Conservation (phyloP, 2,113 vertebrate genomes). For the Toxostoma redivivum region DNA sequence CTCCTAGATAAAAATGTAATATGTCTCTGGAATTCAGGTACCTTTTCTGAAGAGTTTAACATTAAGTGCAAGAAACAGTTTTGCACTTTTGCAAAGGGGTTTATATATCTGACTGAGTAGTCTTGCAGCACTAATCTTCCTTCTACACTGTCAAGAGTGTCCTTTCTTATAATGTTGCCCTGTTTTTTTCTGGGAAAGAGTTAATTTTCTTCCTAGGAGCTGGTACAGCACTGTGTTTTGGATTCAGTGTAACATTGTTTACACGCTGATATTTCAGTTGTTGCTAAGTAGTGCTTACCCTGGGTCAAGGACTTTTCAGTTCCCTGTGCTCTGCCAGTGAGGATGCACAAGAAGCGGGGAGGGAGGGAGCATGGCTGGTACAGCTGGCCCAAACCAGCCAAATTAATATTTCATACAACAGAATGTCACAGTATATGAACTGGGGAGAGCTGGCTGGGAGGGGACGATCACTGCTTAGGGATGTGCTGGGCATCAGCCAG, state of each 20-base stretch:
- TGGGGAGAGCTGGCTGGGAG: neutral
- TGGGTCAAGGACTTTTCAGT: neutral
- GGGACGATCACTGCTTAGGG: neutral
- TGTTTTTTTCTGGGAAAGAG: neutral
- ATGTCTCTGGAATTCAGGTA: neutral
- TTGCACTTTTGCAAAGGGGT: neutral
- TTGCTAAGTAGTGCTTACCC: neutral
- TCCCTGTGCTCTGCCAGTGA: neutral
- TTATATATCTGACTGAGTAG: neutral
- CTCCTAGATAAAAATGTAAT: neutral
- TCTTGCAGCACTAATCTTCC: neutral
- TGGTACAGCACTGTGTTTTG: neutral
- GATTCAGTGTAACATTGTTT: neutral
- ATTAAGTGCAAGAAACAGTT: neutral
- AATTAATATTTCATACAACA: neutral
- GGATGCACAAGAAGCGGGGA: neutral
- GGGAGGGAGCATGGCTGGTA: neutral
- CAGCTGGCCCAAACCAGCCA: neutral
- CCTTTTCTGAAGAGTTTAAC: neutral
- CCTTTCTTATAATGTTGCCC: neutral
- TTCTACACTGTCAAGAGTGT: neutral
- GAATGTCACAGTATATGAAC: neutral
- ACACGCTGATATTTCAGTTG: neutral
- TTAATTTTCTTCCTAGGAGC: neutral
- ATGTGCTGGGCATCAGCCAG: neutral